Base-by-base conservation (phyloP, 2,113 vertebrate species). In the Diadophis punctatus region DNA sequence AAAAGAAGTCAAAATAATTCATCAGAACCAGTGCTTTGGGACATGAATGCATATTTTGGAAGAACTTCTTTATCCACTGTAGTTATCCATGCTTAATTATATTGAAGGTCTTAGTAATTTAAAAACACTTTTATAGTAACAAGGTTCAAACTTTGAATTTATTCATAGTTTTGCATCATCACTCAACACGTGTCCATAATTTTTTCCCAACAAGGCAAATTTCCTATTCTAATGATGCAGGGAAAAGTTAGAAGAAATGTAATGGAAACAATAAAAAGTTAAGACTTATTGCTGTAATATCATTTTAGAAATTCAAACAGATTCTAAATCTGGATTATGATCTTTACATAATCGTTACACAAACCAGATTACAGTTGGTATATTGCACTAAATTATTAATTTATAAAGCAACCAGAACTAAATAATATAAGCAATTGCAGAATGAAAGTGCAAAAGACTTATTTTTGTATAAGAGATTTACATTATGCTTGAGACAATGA, bases 31-130 rank as follows among this genome's bases (percentile, higher is more conserved):
- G 86, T 92, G 27, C 3, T 91, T 46, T 87, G 63, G 25, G 85
- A 63, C 60, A 93, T 89, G 2, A 93, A 55, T 85, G 1, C 11
- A 90, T 53, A 92, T 51, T 80, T 93, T 55, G 86, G 88, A 85
- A 46, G 0, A 22, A 92, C 46, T 25, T 80, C 90, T 94, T 10
- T 88, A 91, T 60, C 30, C 55, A 39, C 27, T 63, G 8, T 52
- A 60, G 20, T 39, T 93, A 9, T 94, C 87, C 25, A 48, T 2
- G 93, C 53, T 87, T 94, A 94, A 94, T 74, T 95, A 95, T 14
- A 27, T 86, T 16, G 51, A 89, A 58, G 91, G 80, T 23, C 80
- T 86, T 58, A 56, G n/a, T 58, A 89, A 27, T 87, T 12, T 16
- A 39, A 93, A 94, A 96, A 51, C 2, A 87, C 27, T 80, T 25